These are phyloP conservation scores for Todiramphus chloris DNA, from an alignment of 2,113 vertebrate species.

Conservation along the genomic window DNA sequence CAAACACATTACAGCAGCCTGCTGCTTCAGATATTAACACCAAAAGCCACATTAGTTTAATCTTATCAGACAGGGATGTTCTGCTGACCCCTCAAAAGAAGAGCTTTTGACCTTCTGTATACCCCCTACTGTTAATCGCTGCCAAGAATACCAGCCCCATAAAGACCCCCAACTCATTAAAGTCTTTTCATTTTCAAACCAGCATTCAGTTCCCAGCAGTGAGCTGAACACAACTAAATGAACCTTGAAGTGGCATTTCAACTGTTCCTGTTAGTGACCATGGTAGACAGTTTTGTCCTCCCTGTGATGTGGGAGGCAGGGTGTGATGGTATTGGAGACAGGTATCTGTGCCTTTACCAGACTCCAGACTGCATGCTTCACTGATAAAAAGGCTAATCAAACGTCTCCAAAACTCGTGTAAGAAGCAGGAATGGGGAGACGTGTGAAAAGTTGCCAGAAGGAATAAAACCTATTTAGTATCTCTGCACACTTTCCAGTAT, in stretches of 20 bases:
- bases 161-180: constrained; percentile 79
- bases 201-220: constrained; percentile 75
- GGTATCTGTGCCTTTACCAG: constrained; percentile 52
- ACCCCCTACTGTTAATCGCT: constrained; percentile 78
- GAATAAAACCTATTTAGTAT: neutral
- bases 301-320: constrained; percentile 59
- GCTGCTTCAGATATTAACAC: constrained; percentile 78
- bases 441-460: neutral
- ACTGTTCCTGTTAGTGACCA: constrained; percentile 58
- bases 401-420: constrained; percentile 29
- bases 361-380: constrained; percentile 58
- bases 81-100: constrained; percentile 75
- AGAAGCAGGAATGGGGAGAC: neutral
- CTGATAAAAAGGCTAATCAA: constrained; percentile 52
- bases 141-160: constrained; percentile 73
- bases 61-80: constrained; percentile 80
- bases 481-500: neutral
- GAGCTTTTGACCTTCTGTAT: constrained; percentile 78
- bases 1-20: constrained; percentile 68
- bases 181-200: constrained; percentile 79
- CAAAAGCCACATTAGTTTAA: constrained; percentile 80
- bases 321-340: constrained; percentile 23
- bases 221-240: constrained; percentile 73
- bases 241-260: constrained; percentile 76
- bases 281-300: constrained; percentile 59